Percentiles rank a stretch among this genome's conserved stretches.
Conservation (phyloP, 1,140 invertebrate genomes). For the Mizuhopecten yessoensis region DNA sequence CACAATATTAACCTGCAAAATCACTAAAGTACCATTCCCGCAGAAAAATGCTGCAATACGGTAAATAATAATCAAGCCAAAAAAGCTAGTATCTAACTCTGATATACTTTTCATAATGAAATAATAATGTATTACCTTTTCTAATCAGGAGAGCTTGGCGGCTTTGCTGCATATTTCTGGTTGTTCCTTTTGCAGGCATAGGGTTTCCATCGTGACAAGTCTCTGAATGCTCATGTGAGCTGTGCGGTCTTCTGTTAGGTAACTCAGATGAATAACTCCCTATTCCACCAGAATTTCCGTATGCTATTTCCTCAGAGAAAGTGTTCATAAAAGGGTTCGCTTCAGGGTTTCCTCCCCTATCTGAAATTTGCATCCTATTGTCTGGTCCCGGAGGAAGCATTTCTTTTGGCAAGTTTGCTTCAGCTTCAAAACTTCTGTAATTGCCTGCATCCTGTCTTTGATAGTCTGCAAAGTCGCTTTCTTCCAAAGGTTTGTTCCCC, state of each 20-base stretch:
- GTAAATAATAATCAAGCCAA: no score
- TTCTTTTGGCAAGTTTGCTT: neutral
- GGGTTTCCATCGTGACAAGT: neutral
- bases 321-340: neutral
- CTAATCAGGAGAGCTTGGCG: neutral
- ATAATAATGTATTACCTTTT: neutral
- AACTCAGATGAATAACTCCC: neutral
- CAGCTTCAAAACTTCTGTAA: neutral
- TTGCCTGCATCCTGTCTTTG: neutral
- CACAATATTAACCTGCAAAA: no score
- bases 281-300: neutral
- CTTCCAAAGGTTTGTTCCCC: neutral
- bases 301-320: conserved; percentile 4
- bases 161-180: neutral
- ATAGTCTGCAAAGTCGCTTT: no score
- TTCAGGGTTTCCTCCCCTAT: neutral
- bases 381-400: neutral
- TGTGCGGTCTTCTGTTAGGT: neutral
- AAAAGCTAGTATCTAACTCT: no score
- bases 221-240: neutral
- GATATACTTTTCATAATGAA: neutral
- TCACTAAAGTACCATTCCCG: no score
- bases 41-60: no score
- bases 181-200: neutral
- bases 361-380: neutral